phyloP scores from a whole-genome alignment of 1,140 invertebrate species.

The Coptotermes formosanus region DNA sequence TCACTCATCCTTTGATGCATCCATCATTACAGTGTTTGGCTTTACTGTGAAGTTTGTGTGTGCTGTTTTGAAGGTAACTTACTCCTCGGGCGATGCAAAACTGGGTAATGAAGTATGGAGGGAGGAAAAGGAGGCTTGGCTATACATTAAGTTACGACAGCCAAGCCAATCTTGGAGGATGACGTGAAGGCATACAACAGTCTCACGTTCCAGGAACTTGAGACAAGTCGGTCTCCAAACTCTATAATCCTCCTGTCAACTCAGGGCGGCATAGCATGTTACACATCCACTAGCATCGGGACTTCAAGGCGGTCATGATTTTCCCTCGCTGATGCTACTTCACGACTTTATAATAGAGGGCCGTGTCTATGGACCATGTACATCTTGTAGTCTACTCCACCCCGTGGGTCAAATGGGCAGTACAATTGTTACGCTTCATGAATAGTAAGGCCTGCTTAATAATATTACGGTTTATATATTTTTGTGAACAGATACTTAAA shows the following conservation, averaged over 20 bases:
- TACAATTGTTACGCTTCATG: too few relatives aligned
- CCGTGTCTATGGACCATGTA: too few relatives aligned
- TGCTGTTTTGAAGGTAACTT: constrained; percentile 1
- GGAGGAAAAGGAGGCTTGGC: not conserved
- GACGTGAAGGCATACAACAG: not conserved
- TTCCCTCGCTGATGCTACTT: not conserved
- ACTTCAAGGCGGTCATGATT: not conserved
- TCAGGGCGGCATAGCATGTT: not conserved
- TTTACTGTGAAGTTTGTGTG: not conserved
- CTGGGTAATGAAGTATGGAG: not conserved
- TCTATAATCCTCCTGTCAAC: constrained; percentile 1
- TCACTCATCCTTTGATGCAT: constrained; percentile 15
- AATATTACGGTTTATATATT: too few relatives aligned
- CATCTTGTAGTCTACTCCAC: too few relatives aligned
- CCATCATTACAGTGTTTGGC: constrained; percentile 6
- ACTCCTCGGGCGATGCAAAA: not conserved
- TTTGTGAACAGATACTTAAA: too few relatives aligned
- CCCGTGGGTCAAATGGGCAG: too few relatives aligned
- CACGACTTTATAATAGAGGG: not conserved
- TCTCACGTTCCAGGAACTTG: constrained; percentile 4
- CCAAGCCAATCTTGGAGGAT: constrained; percentile 15
- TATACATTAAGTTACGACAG: not conserved
- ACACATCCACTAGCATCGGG: not conserved
- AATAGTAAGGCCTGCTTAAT: too few relatives aligned
- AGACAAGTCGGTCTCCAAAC: constrained; percentile 7